Evolutionary conservation across 2,113 vertebrate genomes (phyloP).

Genomic region (Arizona elegans): DNA sequence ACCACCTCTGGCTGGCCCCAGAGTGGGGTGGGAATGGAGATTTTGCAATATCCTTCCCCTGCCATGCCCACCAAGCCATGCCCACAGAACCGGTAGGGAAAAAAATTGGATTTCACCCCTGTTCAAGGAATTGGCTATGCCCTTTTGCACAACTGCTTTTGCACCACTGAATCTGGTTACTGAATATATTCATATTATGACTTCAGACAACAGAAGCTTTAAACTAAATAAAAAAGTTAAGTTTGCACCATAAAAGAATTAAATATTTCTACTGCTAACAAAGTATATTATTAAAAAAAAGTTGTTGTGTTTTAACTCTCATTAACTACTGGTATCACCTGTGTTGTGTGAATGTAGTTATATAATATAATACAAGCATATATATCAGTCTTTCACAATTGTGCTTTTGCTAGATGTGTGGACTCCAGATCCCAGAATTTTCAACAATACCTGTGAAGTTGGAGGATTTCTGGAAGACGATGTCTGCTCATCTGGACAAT

Average conservation of each 20-base stretch:
- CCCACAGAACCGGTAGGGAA: too few relatives aligned
- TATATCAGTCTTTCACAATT: background rate
- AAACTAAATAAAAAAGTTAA: background rate
- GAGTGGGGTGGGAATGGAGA: too few relatives aligned
- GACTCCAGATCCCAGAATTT: background rate
- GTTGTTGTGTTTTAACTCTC: background rate
- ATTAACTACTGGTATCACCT: background rate
- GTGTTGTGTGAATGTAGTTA: background rate
- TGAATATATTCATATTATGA: background rate
- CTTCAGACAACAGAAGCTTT: background rate
- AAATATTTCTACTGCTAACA: background rate
- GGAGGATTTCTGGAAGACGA: background rate
- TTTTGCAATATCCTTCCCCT: too few relatives aligned
- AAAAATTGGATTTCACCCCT: too few relatives aligned
- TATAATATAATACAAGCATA: background rate
- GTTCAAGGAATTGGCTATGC: background rate
- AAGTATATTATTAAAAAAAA: background rate
- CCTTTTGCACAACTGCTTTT: background rate
- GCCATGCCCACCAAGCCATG: too few relatives aligned
- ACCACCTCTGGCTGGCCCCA: too few relatives aligned
- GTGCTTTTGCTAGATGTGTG: background rate
- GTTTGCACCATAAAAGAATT: background rate
- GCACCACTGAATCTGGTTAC: background rate
- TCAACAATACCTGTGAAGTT: background rate
- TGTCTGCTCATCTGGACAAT: background rate